Conservation (phyloP, 2,797 vertebrate species). For the Trichosurus vulpecula region DNA sequence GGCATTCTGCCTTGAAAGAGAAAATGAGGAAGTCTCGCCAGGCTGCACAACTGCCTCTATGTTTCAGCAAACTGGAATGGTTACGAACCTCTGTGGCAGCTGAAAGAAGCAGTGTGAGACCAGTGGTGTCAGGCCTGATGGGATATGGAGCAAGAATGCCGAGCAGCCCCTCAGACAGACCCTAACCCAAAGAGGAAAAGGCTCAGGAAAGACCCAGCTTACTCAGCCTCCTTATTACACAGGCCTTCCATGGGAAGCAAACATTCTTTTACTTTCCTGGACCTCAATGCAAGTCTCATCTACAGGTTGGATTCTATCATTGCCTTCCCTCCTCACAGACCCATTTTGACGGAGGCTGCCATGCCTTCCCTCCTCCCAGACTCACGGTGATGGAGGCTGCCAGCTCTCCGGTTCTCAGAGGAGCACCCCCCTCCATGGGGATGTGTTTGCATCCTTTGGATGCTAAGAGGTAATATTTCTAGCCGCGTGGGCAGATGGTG, state of each 20-base stretch:
- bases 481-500: constrained; percentile 44
- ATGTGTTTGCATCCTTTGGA: neutral
- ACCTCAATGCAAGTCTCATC: constrained; percentile 72
- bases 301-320: constrained; percentile 62
- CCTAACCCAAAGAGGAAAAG: constrained; percentile 35
- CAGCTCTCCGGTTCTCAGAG: constrained; percentile 43
- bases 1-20: constrained; percentile 71
- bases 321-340: constrained; percentile 63
- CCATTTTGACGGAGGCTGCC: constrained; percentile 47
- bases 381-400: constrained; percentile 47
- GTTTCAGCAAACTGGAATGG: constrained; percentile 71
- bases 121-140: constrained; percentile 65
- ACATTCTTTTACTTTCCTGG: constrained; percentile 10
- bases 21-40: constrained; percentile 64
- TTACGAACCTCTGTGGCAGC: constrained; percentile 66
- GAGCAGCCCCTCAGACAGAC: constrained; percentile 64
- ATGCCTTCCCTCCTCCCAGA: constrained; percentile 63
- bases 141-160: constrained; percentile 61
- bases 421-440: constrained; percentile 48
- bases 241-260: constrained; percentile 66
- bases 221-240: constrained; percentile 34
- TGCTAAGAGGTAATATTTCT: constrained; percentile 47
- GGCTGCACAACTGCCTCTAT: constrained; percentile 72
- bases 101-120: constrained; percentile 66
- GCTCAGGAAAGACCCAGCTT: constrained; percentile 39